Base-by-base conservation (phyloP, 2,797 vertebrate species). In the Micromesistius poutassou region DNA sequence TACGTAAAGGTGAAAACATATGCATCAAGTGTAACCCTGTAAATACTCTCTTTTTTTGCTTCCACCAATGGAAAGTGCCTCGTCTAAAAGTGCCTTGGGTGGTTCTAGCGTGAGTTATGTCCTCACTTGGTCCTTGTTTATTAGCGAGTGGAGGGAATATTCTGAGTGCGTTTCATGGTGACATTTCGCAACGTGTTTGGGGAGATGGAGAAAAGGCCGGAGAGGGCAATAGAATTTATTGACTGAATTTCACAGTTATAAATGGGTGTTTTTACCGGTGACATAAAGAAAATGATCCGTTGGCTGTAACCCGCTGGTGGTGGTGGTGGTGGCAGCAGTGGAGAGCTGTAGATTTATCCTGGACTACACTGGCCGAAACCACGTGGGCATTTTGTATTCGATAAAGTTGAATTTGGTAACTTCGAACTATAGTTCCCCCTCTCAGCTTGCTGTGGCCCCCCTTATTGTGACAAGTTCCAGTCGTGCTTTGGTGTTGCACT, bases 221-320 rank as follows among this genome's bases (percentile, higher is more conserved):
- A 40, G 90, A 93, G 90, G 90, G 84, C 89, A 89, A 79, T 77
- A 79, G 84, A 91, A 92, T 93, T 93, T 93, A 94, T 93, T 90
- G 90, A 94, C 89, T 91, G 87, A 80, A 88, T 91, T 93, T 92
- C 89, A 89, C 86, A 89, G 87, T 91, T 92, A 91, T 93, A 93
- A 92, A 94, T 88, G 88, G 83, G 85, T 86, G 82, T 91, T 94
- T 55, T 94, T 93, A 92, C 89, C 89, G 90, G 86, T 89, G 87
- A 88, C 88, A 89, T 89, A 90, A 92, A 91, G 89, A 87, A 92
- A 91, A 89, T 88, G 85, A 91, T 90, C 82, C 85, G 84, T 87
- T 88, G 83, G 78, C 83, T 30, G 76, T 83, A 8, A 66, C 36
- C 31, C 77, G n/a, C 30, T 2, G 40, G 16, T 55, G 50, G 19